Conservation (phyloP, 2,888 invertebrate genomes). For the Phaedon cochleariae region DNA sequence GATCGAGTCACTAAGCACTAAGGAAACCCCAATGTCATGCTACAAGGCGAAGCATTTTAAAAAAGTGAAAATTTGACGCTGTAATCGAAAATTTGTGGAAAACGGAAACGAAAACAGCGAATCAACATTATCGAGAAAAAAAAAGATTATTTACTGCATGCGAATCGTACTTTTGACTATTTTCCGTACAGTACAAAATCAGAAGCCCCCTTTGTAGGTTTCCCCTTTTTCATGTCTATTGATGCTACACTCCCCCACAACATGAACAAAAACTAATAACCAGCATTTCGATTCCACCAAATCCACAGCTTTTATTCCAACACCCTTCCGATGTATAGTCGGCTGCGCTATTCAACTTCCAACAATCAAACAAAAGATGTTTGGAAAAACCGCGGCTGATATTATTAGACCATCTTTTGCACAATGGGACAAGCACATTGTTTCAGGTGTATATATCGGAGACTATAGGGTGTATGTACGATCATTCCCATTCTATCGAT, state of each 20-base stretch:
- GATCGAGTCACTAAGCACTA: too few species aligned
- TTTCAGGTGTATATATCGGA: neutral
- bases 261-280: neutral
- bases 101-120: too few species aligned
- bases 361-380: neutral
- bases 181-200: neutral
- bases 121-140: too few species aligned
- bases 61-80: too few species aligned
- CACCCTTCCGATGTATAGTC: neutral
- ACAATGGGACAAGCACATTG: constrained; percentile 30
- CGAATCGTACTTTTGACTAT: too few species aligned
- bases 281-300: neutral
- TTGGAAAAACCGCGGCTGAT: constrained; percentile 8
- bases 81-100: too few species aligned
- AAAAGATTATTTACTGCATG: too few species aligned
- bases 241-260: neutral
- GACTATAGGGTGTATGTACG: neutral
- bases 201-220: neutral
- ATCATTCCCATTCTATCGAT: neutral
- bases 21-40: too few species aligned
- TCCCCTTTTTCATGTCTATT: neutral
- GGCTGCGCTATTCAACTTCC: neutral
- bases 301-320: neutral
- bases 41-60: too few species aligned
- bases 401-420: constrained; percentile 27